These are phyloP conservation scores for Cerastoderma edule DNA, from an alignment of 2,888 invertebrate genomes.

Conservation along the genomic window DNA sequence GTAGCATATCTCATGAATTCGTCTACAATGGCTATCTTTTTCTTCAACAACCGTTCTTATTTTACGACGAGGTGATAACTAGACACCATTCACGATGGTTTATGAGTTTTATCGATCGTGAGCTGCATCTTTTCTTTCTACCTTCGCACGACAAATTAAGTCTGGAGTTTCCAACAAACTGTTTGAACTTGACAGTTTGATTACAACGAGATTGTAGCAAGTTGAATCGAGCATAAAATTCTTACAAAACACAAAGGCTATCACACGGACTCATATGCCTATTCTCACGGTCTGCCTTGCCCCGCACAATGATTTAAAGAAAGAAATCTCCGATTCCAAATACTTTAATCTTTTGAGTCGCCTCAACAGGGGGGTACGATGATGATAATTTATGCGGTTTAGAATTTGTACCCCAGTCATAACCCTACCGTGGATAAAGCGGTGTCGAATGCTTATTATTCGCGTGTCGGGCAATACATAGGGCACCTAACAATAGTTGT, in stretches of 20 bases:
- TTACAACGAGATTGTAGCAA: background rate
- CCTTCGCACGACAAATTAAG: background rate
- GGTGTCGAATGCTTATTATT: conserved; percentile 23
- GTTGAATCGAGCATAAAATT: conserved; percentile 12
- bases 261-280: conserved; percentile 12
- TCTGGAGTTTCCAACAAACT: background rate
- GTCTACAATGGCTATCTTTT: too few relatives aligned
- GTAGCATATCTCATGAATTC: too few relatives aligned
- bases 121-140: too few relatives aligned
- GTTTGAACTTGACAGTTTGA: conserved; percentile 7
- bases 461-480: conserved; percentile 17
- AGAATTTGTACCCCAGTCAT: conserved; percentile 5
- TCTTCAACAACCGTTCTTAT: too few relatives aligned
- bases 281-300: conserved; percentile 15
- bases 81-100: too few relatives aligned
- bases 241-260: conserved; percentile 11
- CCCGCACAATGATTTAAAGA: conserved; percentile 1
- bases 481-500: conserved; percentile 9
- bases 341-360: conserved; percentile 9
- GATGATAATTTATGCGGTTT: conserved; percentile 10
- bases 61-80: too few relatives aligned
- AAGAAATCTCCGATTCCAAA: conserved; percentile 24
- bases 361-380: conserved; percentile 10
- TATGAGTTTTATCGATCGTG: too few relatives aligned
- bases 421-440: conserved; percentile 8